Base-by-base conservation (phyloP, 2,113 vertebrate species). In the Toxostoma redivivum region DNA sequence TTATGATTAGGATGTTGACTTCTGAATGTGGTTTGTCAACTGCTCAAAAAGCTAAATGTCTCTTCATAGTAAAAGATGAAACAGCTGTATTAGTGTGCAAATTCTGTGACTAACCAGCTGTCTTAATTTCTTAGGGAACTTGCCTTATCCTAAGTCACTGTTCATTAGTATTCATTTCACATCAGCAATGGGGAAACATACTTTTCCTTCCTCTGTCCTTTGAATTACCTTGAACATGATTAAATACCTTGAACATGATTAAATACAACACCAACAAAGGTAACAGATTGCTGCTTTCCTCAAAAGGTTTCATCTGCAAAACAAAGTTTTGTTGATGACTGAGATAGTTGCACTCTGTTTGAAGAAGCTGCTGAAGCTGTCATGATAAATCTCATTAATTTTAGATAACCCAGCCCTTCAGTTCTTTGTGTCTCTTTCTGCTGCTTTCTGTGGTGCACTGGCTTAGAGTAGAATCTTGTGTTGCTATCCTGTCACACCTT, bases 221-320 rank as follows among this genome's bases (percentile, higher is more conserved):
- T 81, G 64, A 88, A 73, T 90, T 88, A 92, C 83, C 89, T 94
- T 88, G 76, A 85, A 38, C 33, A 58, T 87, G 50, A 71, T 82
- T 88, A 92, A 84, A 58, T 88, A 88, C 60, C 54, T 81, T 81
- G 47, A 78, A 45, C 58, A 54, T 87, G 74, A 91, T 80, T 92
- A 80, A 94, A 66, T 73, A 66, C 72, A 94, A 2, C 50, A 73
- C 62, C 35, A 47, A 62, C 81, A 86, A 83, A 86, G 33, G 33
- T 90, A 95, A 69, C 64, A 81, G 83, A 70, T 66, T 73, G 77
- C 86, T 86, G 66, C 45, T 92, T 69, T 91, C 64, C 80, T 91
- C 72, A 86, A 62, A 81, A 57, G 69, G 27, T 66, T 95, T 90
- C 90, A 54, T 86, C 61, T 73, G 62, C 37, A 44, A 84, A 77